phyloP scores from a whole-genome alignment of 2,797 vertebrate species.

The Dipus sagitta region DNA sequence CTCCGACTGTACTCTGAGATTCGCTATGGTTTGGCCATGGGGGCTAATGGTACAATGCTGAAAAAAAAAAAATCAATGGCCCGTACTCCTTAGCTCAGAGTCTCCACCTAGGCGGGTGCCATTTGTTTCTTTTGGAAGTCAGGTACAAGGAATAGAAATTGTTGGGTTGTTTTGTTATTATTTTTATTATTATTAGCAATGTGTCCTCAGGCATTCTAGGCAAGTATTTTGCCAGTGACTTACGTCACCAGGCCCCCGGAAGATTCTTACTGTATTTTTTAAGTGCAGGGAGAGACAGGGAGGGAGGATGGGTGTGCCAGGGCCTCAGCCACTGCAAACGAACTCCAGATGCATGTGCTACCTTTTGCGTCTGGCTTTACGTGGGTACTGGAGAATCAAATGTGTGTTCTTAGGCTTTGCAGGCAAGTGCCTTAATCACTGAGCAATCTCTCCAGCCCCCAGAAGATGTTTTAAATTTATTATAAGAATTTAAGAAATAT shows the following conservation, averaged over 20 bases:
- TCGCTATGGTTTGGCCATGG: accelerated
- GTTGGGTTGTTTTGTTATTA: too few species aligned
- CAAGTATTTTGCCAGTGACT: neutral
- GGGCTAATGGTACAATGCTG: neutral
- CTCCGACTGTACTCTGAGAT: neutral
- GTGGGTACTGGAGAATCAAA: too few species aligned
- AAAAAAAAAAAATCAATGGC: neutral
- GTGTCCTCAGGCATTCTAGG: neutral
- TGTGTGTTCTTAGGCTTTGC: neutral
- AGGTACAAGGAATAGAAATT: neutral
- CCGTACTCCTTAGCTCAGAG: neutral
- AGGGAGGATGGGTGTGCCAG: too few species aligned
- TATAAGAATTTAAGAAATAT: neutral
- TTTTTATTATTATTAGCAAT: neutral
- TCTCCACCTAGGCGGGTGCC: neutral
- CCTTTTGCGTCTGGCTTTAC: too few species aligned
- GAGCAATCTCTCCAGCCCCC: neutral
- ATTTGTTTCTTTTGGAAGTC: neutral
- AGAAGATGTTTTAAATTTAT: neutral
- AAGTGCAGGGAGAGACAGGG: too few species aligned
- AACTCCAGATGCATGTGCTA: too few species aligned
- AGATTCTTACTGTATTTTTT: neutral
- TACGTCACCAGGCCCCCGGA: neutral
- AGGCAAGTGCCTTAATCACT: neutral
- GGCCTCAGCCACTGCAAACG: too few species aligned